A percentile compares a stretch with the other conserved stretches of the same genome.
Conservation (phyloP, 1,140 invertebrate genomes). For the Sinonovacula constricta region DNA sequence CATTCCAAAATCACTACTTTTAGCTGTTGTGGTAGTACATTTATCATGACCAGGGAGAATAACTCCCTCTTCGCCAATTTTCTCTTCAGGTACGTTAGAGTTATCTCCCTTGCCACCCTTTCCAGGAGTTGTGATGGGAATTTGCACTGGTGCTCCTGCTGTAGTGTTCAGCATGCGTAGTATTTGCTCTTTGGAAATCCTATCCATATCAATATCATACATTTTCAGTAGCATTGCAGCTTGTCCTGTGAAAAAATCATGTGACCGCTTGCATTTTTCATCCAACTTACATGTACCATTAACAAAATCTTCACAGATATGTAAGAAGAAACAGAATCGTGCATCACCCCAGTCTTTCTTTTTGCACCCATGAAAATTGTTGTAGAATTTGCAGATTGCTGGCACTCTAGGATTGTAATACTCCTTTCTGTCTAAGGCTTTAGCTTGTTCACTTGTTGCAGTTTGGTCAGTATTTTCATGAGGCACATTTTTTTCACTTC, state of each 20-base stretch:
- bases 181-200: slow-evolving; percentile 1
- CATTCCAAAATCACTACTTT: no score
- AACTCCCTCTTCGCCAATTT: no score
- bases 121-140: background rate
- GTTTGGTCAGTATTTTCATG: background rate
- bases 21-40: no score
- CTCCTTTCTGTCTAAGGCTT: background rate
- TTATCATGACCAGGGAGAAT: no score
- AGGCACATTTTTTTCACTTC: background rate
- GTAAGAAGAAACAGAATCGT: slow-evolving; percentile 39
- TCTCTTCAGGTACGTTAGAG: no score
- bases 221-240: slow-evolving; percentile 27
- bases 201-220: slow-evolving; percentile 37
- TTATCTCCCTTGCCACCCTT: no score
- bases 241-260: slow-evolving; percentile 39
- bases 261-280: slow-evolving; percentile 39
- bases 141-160: slow-evolving; percentile 11
- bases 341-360: slow-evolving; percentile 46
- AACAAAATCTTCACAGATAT: slow-evolving; percentile 47
- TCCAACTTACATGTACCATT: slow-evolving; percentile 41
- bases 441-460: background rate
- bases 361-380: slow-evolving; percentile 38
- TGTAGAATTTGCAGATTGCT: slow-evolving; percentile 43
- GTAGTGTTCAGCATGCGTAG: slow-evolving; percentile 13
- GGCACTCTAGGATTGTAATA: slow-evolving; percentile 20